These are phyloP conservation scores for Bathynomus jamesi DNA, from an alignment of 1,140 invertebrate genomes.

Conservation along the genomic window DNA sequence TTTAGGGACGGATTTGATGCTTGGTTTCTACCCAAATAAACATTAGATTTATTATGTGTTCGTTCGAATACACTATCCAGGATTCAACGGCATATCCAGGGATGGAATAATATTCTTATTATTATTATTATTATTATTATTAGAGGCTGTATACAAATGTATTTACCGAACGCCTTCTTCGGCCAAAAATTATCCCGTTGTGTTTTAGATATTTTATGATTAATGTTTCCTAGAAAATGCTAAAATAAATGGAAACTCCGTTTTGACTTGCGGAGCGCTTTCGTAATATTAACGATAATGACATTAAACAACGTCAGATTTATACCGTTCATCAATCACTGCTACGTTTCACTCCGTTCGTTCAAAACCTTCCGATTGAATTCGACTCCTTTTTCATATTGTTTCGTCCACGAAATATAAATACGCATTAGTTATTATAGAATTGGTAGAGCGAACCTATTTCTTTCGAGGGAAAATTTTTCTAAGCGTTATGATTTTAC, in stretches of 20 bases:
- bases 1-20: not conserved
- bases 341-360: constrained; percentile 25
- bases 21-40: not conserved
- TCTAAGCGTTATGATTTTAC: too few species aligned
- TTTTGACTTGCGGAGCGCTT: constrained; percentile 21
- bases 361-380: constrained; percentile 5
- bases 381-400: constrained; percentile 11
- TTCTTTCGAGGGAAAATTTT: too few species aligned
- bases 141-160: not conserved
- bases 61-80: not conserved
- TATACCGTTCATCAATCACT: constrained; percentile 34
- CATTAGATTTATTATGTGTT: not conserved
- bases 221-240: not conserved
- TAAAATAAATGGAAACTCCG: constrained; percentile 24
- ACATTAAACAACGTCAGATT: constrained; percentile 37
- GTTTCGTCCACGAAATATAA: too few species aligned
- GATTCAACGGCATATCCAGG: not conserved
- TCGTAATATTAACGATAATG: constrained; percentile 35
- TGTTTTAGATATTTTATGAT: not conserved
- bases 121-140: too few species aligned
- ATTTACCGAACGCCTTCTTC: not conserved
- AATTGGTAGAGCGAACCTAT: too few species aligned
- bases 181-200: not conserved
- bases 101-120: not conserved
- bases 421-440: too few species aligned